phyloP scores from a whole-genome alignment of 2,113 vertebrate genomes.

The Colinus virginianus region DNA sequence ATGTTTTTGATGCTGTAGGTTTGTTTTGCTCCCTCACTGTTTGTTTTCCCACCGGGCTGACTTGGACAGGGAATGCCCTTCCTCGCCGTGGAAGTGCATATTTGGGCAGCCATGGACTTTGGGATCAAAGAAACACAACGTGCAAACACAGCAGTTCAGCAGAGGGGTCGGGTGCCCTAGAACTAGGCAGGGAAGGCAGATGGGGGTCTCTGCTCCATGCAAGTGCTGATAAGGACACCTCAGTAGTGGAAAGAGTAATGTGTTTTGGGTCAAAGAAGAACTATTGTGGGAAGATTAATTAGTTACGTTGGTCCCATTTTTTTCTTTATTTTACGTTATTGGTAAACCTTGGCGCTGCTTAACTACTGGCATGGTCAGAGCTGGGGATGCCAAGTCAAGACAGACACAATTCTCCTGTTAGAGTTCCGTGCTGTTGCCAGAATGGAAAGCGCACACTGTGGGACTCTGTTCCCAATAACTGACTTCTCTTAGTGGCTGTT shows the following conservation, averaged over 20 bases:
- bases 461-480: no score
- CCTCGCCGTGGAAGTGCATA: neutral
- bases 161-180: neutral
- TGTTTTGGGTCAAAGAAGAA: neutral
- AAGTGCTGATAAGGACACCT: neutral
- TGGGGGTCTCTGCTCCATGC: neutral
- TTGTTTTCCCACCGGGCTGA: constrained; percentile 56
- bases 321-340: neutral
- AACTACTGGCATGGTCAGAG: neutral
- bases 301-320: neutral
- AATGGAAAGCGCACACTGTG: rapidly evolving
- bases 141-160: neutral
- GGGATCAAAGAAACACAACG: neutral
- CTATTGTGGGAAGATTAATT: neutral
- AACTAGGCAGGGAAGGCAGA: neutral
- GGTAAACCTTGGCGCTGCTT: neutral
- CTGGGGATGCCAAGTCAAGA: neutral
- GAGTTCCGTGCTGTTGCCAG: neutral
- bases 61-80: neutral
- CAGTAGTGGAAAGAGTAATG: neutral
- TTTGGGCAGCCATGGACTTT: constrained; percentile 25
- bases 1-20: constrained; percentile 42
- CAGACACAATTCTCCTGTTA: neutral
- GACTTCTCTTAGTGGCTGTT: neutral
- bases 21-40: constrained; percentile 55